A percentile compares a stretch with the other conserved stretches of the same genome.
These are phyloP conservation scores for Rhingia rostrata DNA, from an alignment of 2,888 invertebrate species.

Conservation along the genomic window DNA sequence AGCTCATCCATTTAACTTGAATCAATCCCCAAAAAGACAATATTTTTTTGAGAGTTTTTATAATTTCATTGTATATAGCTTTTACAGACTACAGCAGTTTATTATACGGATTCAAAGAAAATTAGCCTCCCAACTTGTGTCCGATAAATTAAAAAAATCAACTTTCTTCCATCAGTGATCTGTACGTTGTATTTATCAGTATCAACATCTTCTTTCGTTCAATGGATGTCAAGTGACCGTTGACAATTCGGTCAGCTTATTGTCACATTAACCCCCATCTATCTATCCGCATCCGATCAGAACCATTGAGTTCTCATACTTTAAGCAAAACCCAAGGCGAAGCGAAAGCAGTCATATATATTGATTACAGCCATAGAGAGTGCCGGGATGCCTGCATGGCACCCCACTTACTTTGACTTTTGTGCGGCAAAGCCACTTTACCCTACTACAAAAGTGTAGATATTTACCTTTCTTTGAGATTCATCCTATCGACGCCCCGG, in stretches of 20 bases:
- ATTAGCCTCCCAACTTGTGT: not conserved
- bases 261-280: slow-evolving; percentile 47
- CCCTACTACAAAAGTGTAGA: slow-evolving; percentile 36
- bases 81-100: not conserved
- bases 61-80: not conserved
- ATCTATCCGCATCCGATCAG: not conserved
- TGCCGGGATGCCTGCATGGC: not conserved
- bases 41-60: no score
- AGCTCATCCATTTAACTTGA: no score
- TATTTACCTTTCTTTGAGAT: slow-evolving; percentile 48
- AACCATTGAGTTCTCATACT: slow-evolving; percentile 1
- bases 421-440: not conserved
- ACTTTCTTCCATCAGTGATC: slow-evolving; percentile 14
- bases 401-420: slow-evolving; percentile 10
- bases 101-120: slow-evolving; percentile 5
- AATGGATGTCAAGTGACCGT: slow-evolving; percentile 47
- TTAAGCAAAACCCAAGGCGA: not conserved
- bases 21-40: no score
- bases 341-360: slow-evolving; percentile 23
- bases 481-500: slow-evolving; percentile 27
- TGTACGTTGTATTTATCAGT: slow-evolving; percentile 1
- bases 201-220: slow-evolving; percentile 11
- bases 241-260: slow-evolving; percentile 52
- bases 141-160: not conserved
- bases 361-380: slow-evolving; percentile 38